Percentiles rank a stretch among this genome's conserved stretches.
Conservation (phyloP, 2,113 vertebrate species). For the Neomonachus schauinslandi region DNA sequence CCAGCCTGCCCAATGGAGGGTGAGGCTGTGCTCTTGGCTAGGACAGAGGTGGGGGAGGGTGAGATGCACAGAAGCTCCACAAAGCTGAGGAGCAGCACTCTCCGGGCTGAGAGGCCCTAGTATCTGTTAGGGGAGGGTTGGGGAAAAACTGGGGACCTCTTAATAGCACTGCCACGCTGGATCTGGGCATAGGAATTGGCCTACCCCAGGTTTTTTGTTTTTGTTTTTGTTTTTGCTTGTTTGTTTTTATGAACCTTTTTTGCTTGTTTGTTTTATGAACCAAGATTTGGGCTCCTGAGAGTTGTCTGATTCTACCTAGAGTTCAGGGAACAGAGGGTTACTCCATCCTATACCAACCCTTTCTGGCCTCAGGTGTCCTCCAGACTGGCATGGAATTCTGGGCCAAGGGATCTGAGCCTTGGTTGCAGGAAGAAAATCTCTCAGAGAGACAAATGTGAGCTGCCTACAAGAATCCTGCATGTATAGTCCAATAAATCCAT, state of each 20-base stretch:
- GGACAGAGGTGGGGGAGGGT: neutral
- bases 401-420: neutral
- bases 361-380: neutral
- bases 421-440: neutral
- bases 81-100: neutral
- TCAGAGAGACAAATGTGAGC: neutral
- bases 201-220: neutral
- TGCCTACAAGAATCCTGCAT: neutral
- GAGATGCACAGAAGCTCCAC: neutral
- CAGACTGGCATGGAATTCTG: neutral
- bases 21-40: accelerated
- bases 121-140: neutral
- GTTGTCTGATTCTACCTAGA: neutral
- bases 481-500: neutral
- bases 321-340: neutral
- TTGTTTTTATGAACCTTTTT: neutral
- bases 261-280: too few species aligned
- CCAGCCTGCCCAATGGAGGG: neutral
- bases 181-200: neutral
- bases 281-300: neutral
- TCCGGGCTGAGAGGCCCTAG: neutral
- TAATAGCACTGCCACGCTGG: neutral
- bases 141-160: neutral
- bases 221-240: neutral
- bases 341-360: neutral